These are phyloP conservation scores for Meghimatium bilineatum DNA, from an alignment of 2,888 invertebrate genomes.

Conservation along the genomic window DNA sequence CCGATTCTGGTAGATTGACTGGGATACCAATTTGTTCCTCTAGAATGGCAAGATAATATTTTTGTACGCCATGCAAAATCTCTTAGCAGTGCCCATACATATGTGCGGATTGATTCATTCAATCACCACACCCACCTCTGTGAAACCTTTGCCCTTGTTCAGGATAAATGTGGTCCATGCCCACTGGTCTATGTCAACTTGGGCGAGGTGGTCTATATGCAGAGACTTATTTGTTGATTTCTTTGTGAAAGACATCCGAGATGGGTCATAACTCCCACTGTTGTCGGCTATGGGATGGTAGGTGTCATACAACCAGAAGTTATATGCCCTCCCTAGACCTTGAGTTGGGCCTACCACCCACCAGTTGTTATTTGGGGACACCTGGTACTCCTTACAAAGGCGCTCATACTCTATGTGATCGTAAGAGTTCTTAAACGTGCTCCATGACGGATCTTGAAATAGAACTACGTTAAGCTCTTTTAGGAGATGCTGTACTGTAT, in stretches of 20 bases:
- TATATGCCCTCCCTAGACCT: too few species aligned
- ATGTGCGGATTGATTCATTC: not conserved
- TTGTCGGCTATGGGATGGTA: too few species aligned
- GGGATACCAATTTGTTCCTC: not conserved
- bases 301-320: too few species aligned
- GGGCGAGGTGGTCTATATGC: not conserved
- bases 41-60: not conserved
- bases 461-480: not conserved
- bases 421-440: not conserved
- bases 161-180: constrained; percentile 4
- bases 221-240: not conserved
- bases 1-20: too few species aligned
- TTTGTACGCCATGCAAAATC: too few species aligned
- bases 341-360: not conserved
- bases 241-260: not conserved
- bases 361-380: not conserved
- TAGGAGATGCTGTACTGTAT: not conserved
- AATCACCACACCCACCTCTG: not conserved
- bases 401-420: not conserved
- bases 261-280: too few species aligned
- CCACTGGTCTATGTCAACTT: not conserved
- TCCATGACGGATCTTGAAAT: not conserved
- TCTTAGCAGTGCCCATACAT: too few species aligned
- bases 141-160: not conserved
- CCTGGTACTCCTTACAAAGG: not conserved